A percentile compares a stretch with the other conserved stretches of the same genome.
Conservation (phyloP, 2,113 vertebrate species). For the Sciurus niger region DNA sequence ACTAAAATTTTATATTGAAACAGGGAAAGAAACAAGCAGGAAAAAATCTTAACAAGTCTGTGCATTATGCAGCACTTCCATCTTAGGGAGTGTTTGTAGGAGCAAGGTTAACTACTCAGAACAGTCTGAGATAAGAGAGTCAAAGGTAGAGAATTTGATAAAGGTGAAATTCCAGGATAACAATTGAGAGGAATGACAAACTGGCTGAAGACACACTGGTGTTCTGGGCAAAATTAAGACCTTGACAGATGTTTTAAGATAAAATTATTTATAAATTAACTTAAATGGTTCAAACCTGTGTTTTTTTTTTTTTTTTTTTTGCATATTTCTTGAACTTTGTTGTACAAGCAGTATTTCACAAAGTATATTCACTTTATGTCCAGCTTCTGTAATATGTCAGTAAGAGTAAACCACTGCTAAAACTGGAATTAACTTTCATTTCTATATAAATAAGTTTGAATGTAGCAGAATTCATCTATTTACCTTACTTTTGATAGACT, state of each 20-base stretch:
- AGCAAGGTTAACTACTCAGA: neutral
- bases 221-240: constrained; percentile 10
- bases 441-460: neutral
- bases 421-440: neutral
- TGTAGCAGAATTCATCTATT: neutral
- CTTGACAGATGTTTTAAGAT: neutral
- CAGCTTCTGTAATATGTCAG: neutral
- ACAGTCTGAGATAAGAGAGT: neutral
- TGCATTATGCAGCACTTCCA: neutral
- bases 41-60: neutral
- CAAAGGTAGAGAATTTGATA: neutral
- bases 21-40: neutral
- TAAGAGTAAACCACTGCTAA: neutral
- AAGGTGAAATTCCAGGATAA: constrained; percentile 4
- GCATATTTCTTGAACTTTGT: neutral
- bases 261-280: neutral
- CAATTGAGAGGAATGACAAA: neutral
- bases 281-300: neutral
- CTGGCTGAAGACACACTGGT: neutral
- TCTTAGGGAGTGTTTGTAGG: neutral
- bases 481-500: neutral
- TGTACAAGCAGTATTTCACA: neutral
- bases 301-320: neutral
- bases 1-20: neutral
- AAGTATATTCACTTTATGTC: neutral